Percentiles rank a stretch among this genome's conserved stretches.
Evolutionary conservation across 2,888 invertebrate genomes (phyloP).

Genomic region (Hydroisotoma schaefferi): DNA sequence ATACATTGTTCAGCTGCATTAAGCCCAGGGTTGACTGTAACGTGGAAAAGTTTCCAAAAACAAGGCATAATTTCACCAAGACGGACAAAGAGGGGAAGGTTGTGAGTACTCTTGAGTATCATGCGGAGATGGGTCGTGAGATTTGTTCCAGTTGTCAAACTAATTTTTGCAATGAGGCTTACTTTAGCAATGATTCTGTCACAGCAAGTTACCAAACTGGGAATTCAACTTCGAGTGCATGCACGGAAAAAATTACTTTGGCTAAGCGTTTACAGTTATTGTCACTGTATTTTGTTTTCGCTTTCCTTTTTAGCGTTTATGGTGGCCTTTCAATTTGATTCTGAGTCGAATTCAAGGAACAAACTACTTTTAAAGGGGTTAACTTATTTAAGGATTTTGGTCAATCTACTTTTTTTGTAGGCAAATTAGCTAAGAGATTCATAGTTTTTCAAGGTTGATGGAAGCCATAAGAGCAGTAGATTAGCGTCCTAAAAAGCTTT

Average conservation of each 20-base stretch:
- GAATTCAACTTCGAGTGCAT: too few relatives aligned
- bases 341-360: too few relatives aligned
- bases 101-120: background rate
- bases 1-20: slow-evolving; percentile 12
- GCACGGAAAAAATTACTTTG: too few relatives aligned
- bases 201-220: too few relatives aligned
- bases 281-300: background rate
- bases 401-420: too few relatives aligned
- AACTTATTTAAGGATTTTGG: too few relatives aligned
- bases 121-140: slow-evolving; percentile 11
- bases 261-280: background rate
- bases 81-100: background rate
- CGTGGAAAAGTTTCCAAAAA: background rate
- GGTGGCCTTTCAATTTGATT: background rate
- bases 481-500: too few relatives aligned
- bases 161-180: slow-evolving; percentile 10
- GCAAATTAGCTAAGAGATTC: too few relatives aligned
- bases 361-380: too few relatives aligned
- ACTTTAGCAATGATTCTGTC: background rate
- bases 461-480: too few relatives aligned
- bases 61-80: background rate
- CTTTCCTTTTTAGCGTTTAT: background rate
- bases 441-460: too few relatives aligned
- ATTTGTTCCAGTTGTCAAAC: slow-evolving; percentile 7
- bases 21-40: slow-evolving; percentile 8